Percentiles rank a stretch among this genome's conserved stretches.
Conservation (phyloP, 2,888 invertebrate species). For the Endomychus coccineus region DNA sequence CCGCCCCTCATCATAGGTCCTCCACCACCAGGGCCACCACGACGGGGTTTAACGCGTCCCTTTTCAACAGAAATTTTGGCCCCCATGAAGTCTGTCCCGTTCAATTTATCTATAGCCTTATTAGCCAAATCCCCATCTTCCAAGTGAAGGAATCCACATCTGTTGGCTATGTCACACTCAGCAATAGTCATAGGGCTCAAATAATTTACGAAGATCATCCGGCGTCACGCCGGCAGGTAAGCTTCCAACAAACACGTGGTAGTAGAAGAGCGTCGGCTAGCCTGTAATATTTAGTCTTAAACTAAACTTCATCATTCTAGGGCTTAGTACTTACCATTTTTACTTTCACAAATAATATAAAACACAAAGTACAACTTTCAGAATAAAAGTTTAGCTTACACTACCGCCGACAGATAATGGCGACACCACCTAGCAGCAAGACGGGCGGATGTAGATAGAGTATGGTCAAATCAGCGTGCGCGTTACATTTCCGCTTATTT, state of each 20-base stretch:
- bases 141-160: constrained; percentile 92
- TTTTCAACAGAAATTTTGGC: constrained; percentile 78
- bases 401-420: no score
- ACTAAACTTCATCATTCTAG: no score
- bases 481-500: no score
- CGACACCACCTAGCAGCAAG: no score
- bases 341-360: no score
- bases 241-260: constrained; percentile 83
- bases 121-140: constrained; percentile 74
- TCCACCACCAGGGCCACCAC: constrained; percentile 47
- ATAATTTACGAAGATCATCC: constrained; percentile 73
- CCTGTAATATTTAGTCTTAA: no score
- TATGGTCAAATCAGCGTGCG: no score
- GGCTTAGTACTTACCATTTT: no score
- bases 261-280: constrained; percentile 37
- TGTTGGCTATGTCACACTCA: constrained; percentile 91
- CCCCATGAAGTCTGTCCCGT: constrained; percentile 78
- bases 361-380: no score
- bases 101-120: constrained; percentile 70
- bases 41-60: constrained; percentile 72
- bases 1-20: constrained; percentile 46
- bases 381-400: no score
- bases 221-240: constrained; percentile 77
- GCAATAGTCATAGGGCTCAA: constrained; percentile 84
- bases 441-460: no score